Percentiles rank a stretch among this genome's conserved stretches.
Conservation (phyloP, 2,113 vertebrate genomes). For the Chloebia gouldiae region DNA sequence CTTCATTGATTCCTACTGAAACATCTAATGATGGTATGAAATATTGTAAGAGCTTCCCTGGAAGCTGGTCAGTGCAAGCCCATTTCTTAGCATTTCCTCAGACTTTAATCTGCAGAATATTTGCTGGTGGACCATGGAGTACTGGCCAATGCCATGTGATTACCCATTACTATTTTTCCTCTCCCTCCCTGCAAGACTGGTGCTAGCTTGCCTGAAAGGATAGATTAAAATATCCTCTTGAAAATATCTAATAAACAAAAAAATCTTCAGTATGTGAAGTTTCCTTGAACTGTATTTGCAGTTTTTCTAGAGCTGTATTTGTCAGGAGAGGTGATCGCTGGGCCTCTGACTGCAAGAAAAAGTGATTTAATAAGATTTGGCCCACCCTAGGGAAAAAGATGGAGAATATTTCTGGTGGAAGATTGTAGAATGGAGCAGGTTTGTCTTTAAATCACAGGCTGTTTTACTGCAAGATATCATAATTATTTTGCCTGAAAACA, state of each 20-base stretch:
- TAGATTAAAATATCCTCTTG: background rate
- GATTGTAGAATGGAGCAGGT: background rate
- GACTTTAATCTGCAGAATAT: background rate
- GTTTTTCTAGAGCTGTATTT: background rate
- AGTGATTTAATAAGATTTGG: background rate
- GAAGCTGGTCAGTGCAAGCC: background rate
- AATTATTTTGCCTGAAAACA: slow-evolving; percentile 19
- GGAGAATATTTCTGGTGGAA: background rate
- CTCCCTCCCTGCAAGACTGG: background rate
- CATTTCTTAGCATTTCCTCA: background rate
- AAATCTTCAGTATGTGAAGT: background rate
- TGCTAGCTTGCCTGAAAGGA: background rate
- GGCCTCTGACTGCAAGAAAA: background rate
- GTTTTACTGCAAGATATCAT: background rate
- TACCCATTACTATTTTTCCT: background rate
- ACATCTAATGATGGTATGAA: background rate
- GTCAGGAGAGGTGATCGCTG: background rate
- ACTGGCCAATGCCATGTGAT: background rate
- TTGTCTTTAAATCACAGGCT: background rate
- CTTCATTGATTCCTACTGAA: background rate
- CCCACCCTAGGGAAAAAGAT: background rate
- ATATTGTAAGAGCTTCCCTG: background rate
- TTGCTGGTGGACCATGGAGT: background rate
- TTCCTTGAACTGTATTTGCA: background rate
- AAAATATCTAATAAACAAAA: background rate